Evolutionary conservation across 1,140 invertebrate species (phyloP).

Genomic region (Drosophila varians): DNA sequence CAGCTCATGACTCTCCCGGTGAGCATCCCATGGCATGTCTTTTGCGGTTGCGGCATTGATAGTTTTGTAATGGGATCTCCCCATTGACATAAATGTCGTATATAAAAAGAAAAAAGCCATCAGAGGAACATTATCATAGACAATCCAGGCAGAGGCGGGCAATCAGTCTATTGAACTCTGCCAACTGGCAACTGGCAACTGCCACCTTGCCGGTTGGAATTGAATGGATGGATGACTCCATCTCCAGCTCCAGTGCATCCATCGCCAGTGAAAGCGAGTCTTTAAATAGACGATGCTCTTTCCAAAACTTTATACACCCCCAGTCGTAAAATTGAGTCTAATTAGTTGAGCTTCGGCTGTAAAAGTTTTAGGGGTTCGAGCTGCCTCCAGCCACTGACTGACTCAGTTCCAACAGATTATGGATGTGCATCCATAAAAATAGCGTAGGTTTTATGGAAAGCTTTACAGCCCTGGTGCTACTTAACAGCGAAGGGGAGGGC

Average conservation of each 20-base stretch:
- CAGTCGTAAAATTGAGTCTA: constrained; percentile 32
- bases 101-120: constrained; percentile 11
- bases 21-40: neutral
- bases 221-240: neutral
- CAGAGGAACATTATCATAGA: constrained; percentile 4
- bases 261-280: constrained; percentile 14
- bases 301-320: constrained; percentile 8
- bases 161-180: constrained; percentile 20
- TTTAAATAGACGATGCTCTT: neutral
- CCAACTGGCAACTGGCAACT: neutral
- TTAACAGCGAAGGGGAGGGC: neutral
- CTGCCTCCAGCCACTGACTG: neutral
- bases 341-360: constrained; percentile 15
- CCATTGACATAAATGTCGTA: constrained; percentile 7
- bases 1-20: constrained; percentile 1
- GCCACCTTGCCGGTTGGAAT: neutral
- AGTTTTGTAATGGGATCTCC: constrained; percentile 9
- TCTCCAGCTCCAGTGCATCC: neutral
- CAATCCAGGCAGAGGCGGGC: neutral
- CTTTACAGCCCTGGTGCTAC: neutral
- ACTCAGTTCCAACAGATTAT: neutral
- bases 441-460: constrained; percentile 12
- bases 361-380: constrained; percentile 32
- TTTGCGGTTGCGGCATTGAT: constrained; percentile 31
- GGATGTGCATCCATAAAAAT: constrained; percentile 4